Percentiles rank a stretch among this genome's conserved stretches.
phyloP scores from a whole-genome alignment of 1,140 invertebrate genomes.

The Zaprionus capensis region DNA sequence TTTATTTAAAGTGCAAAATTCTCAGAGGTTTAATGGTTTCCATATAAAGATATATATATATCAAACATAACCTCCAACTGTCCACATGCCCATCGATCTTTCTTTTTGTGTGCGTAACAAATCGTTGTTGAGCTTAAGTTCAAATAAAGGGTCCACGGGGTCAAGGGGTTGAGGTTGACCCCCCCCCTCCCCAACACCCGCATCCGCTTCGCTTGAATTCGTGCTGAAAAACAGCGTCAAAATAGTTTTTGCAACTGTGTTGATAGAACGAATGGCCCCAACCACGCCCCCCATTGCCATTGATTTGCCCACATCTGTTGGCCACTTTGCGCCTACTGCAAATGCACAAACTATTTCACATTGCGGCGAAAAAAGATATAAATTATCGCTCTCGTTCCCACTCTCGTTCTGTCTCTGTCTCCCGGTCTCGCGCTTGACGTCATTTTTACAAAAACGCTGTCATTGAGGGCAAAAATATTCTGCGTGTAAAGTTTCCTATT shows the following conservation, averaged over 20 bases:
- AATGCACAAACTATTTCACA: slow-evolving; percentile 61
- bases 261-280: neutral
- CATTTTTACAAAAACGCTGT: slow-evolving; percentile 57
- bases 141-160: slow-evolving; percentile 25
- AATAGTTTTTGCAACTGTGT: slow-evolving; percentile 60
- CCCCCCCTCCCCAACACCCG: neutral
- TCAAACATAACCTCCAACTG: neutral
- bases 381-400: slow-evolving; percentile 16
- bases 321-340: slow-evolving; percentile 60
- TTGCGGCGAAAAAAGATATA: slow-evolving; percentile 43
- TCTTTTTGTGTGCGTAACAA: neutral
- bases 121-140: slow-evolving; percentile 9
- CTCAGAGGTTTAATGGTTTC: neutral
- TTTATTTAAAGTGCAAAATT: neutral
- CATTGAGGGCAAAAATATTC: slow-evolving; percentile 44
- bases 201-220: slow-evolving; percentile 41
- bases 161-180: slow-evolving; percentile 44
- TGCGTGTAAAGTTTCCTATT: slow-evolving; percentile 37
- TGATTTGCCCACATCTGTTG: slow-evolving; percentile 17
- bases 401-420: slow-evolving; percentile 18
- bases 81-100: neutral
- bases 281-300: neutral
- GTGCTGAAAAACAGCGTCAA: slow-evolving; percentile 68
- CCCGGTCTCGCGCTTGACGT: slow-evolving; percentile 24
- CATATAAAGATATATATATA: neutral